Conservation (phyloP, 2,888 invertebrate genomes). For the Pachycephus smyrnensis region DNA sequence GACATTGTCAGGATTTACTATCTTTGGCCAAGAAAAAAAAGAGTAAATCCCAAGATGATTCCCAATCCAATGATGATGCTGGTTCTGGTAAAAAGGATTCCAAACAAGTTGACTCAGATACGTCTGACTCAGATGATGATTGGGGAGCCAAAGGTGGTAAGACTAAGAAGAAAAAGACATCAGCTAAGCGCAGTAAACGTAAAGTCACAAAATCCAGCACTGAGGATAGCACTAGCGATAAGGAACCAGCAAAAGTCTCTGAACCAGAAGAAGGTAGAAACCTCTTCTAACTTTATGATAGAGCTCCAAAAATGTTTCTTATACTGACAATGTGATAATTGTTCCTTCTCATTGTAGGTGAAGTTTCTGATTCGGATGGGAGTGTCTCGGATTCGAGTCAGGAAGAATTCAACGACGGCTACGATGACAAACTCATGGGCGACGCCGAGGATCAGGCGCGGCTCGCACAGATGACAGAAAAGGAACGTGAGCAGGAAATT, state of each 20-base stretch:
- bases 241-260: slow-evolving; percentile 71
- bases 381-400: slow-evolving; percentile 77
- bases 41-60: slow-evolving; percentile 66
- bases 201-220: slow-evolving; percentile 68
- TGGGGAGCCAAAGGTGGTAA: slow-evolving; percentile 63
- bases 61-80: slow-evolving; percentile 57
- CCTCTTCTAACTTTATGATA: slow-evolving; percentile 4
- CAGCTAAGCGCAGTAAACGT: slow-evolving; percentile 63
- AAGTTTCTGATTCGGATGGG: slow-evolving; percentile 79
- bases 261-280: slow-evolving; percentile 84
- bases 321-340: background rate
- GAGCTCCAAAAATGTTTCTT: background rate
- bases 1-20: slow-evolving; percentile 76
- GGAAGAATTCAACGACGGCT: slow-evolving; percentile 95
- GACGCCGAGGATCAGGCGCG: slow-evolving; percentile 94
- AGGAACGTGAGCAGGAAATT: slow-evolving; percentile 96
- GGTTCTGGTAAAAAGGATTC: slow-evolving; percentile 51
- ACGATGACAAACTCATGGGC: slow-evolving; percentile 96
- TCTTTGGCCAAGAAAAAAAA: slow-evolving; percentile 86
- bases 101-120: slow-evolving; percentile 67
- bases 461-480: slow-evolving; percentile 93
- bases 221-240: slow-evolving; percentile 64
- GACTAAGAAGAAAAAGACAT: slow-evolving; percentile 63
- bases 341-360: slow-evolving; percentile 69
- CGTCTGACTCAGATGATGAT: slow-evolving; percentile 71